Percentiles rank a stretch among this genome's conserved stretches.
Conservation (phyloP, 2,797 vertebrate species). For the Graptemys geographica region DNA sequence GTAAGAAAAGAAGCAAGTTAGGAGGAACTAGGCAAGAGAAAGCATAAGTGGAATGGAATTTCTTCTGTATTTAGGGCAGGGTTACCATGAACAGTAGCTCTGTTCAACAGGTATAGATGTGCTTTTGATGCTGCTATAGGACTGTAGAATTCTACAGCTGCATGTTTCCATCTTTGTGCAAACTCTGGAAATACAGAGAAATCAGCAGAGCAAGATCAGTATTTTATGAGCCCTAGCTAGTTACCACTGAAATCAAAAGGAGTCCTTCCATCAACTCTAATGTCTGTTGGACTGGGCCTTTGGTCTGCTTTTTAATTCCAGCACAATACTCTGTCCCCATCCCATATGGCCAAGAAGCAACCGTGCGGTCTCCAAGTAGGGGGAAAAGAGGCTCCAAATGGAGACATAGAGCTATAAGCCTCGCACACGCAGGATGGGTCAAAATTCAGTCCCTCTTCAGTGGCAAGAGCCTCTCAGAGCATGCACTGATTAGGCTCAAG, state of each 20-base stretch:
- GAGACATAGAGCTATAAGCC: background rate
- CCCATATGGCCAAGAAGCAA: background rate
- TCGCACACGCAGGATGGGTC: background rate
- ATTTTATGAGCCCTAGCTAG: background rate
- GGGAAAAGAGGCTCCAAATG: background rate
- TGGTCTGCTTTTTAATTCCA: background rate
- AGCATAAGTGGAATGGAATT: background rate
- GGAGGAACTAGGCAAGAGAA: background rate
- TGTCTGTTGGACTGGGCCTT: background rate
- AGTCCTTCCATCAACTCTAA: background rate
- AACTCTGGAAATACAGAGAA: background rate
- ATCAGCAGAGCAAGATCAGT: background rate
- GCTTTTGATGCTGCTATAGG: background rate
- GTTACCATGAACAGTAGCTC: background rate
- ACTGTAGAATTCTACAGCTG: rapidly evolving
- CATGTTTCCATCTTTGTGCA: background rate
- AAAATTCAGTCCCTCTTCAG: background rate
- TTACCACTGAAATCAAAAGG: background rate
- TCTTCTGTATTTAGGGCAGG: rapidly evolving
- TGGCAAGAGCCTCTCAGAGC: background rate
- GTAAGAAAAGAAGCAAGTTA: background rate
- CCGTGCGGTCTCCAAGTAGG: background rate
- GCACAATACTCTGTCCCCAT: background rate
- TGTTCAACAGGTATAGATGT: background rate
- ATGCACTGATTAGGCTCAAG: rapidly evolving